Conservation (phyloP, 2,888 invertebrate species). For the Gerris lacustris region DNA sequence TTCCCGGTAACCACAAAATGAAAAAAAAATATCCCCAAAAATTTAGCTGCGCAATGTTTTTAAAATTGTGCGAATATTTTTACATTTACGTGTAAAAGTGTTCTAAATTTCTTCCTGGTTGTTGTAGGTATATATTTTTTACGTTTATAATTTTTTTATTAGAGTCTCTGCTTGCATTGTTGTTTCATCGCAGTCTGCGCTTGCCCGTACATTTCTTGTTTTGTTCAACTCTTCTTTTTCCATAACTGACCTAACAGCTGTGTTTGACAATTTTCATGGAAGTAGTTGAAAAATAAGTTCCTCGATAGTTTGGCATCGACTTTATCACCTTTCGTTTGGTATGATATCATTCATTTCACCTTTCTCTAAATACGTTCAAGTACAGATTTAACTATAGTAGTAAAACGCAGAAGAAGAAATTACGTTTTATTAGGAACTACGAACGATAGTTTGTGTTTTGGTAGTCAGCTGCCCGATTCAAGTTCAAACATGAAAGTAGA, state of each 20-base stretch:
- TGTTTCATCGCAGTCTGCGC: not conserved
- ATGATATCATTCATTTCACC: too few relatives aligned
- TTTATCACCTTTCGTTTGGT: too few relatives aligned
- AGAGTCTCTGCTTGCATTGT: not conserved
- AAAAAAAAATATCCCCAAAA: not conserved
- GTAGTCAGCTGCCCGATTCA: conserved; percentile 25
- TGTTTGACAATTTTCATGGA: conserved; percentile 1
- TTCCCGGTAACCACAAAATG: not conserved
- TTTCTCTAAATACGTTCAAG: too few relatives aligned
- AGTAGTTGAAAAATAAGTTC: not conserved
- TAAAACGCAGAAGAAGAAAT: too few relatives aligned
- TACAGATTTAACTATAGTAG: too few relatives aligned
- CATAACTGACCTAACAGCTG: conserved; percentile 2
- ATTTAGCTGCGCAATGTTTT: not conserved
- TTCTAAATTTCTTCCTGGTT: not conserved
- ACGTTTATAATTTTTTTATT: not conserved
- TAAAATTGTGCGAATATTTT: not conserved
- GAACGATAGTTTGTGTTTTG: conserved; percentile 21
- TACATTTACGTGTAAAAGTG: not conserved
- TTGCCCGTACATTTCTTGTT: not conserved
- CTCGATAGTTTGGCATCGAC: too few relatives aligned
- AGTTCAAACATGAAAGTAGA: conserved; percentile 17
- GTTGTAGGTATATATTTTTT: not conserved
- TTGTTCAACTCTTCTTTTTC: not conserved
- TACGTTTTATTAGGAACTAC: too few relatives aligned